Evolutionary conservation across 1,140 invertebrate genomes (phyloP).

Genomic region (Brachionus rubens): DNA sequence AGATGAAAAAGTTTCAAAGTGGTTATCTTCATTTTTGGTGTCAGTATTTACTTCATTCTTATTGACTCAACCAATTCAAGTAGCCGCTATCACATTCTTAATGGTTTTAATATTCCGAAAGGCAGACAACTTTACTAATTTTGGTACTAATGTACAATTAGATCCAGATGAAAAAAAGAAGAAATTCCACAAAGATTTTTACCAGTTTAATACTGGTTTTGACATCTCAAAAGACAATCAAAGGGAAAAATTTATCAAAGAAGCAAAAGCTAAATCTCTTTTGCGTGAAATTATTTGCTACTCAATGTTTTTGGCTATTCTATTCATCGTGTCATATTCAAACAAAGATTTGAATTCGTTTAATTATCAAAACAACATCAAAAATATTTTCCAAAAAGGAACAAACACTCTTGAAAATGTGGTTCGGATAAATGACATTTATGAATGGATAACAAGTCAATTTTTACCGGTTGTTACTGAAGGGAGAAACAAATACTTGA

Average conservation of each 20-base stretch:
- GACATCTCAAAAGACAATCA: background rate
- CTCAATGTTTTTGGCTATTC: conserved; percentile 1
- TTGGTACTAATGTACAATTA: conserved; percentile 51
- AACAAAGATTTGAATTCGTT: conserved; percentile 14
- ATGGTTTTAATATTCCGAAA: conserved; percentile 62
- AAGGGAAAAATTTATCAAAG: background rate
- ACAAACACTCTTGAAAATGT: background rate
- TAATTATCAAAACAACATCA: conserved; percentile 12
- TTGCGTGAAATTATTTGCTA: conserved; percentile 16
- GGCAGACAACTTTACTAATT: conserved; percentile 60
- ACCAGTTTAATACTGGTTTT: too few species aligned
- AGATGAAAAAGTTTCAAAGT: conserved; percentile 64
- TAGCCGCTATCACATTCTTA: conserved; percentile 61
- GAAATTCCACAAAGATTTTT: background rate
- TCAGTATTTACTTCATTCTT: conserved; percentile 65
- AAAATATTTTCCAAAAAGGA: background rate
- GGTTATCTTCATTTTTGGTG: conserved; percentile 64
- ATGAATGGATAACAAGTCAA: background rate
- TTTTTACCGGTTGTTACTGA: background rate
- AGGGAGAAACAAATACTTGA: conserved; percentile 49
- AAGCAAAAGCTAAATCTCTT: conserved; percentile 13
- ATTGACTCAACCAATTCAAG: conserved; percentile 65
- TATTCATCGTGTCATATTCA: conserved; percentile 2
- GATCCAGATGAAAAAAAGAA: conserved; percentile 49
- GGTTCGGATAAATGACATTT: background rate